phyloP scores from a whole-genome alignment of 1,140 invertebrate genomes.

The Oedothorax gibbosus region DNA sequence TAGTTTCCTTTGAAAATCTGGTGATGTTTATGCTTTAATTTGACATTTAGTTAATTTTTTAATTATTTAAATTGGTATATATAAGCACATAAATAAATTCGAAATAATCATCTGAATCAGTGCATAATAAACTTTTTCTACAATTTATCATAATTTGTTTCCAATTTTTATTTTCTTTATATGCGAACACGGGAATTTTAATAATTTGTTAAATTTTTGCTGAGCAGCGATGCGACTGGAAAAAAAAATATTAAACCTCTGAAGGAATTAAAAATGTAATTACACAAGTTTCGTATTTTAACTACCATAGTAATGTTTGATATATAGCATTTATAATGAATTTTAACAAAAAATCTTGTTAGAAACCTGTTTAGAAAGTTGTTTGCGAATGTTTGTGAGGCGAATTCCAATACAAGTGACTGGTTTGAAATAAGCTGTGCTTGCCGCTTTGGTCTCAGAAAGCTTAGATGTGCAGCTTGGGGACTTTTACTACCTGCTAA shows the following conservation, averaged over 20 bases:
- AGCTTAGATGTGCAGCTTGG: conserved; percentile 74
- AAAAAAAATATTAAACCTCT: neutral
- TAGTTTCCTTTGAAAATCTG: neutral
- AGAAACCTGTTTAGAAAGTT: conserved; percentile 47
- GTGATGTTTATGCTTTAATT: neutral
- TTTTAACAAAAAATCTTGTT: neutral
- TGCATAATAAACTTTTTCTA: neutral
- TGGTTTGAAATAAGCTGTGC: conserved; percentile 85
- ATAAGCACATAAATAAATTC: too few species aligned
- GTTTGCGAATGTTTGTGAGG: conserved; percentile 66
- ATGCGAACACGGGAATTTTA: neutral
- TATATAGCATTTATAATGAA: neutral
- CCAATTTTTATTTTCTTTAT: neutral
- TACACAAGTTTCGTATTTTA: neutral
- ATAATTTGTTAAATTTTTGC: neutral
- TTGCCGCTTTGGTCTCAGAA: conserved; percentile 86
- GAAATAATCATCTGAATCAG: too few species aligned
- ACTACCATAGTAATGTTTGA: neutral
- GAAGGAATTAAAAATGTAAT: neutral
- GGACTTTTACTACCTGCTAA: conserved; percentile 77
- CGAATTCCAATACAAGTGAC: conserved; percentile 86
- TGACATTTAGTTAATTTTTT: neutral
- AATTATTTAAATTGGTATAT: too few species aligned
- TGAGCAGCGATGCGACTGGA: neutral
- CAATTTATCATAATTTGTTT: neutral